phyloP scores from a whole-genome alignment of 2,113 vertebrate species.

The Fregata magnificens region DNA sequence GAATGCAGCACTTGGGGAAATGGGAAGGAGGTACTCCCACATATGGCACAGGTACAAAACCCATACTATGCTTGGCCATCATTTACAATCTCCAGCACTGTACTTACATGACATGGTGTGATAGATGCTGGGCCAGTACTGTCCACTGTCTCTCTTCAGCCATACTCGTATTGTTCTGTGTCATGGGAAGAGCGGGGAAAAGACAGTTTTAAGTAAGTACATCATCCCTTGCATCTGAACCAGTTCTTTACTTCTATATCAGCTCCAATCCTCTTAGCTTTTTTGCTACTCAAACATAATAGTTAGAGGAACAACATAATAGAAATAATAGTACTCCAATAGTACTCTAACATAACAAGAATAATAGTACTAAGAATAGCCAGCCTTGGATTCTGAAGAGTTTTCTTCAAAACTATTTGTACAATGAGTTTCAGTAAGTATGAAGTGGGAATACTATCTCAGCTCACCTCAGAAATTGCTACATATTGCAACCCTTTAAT shows the following conservation, averaged over 20 bases:
- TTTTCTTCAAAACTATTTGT: not conserved
- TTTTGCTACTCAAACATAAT: not conserved
- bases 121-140: slow-evolving; percentile 96
- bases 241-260: not conserved
- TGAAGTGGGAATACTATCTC: not conserved
- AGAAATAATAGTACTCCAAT: not conserved
- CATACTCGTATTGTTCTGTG: slow-evolving; percentile 91
- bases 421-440: not conserved
- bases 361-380: not conserved
- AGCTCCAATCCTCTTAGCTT: not conserved
- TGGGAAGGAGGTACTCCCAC: not conserved
- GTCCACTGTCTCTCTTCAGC: slow-evolving; percentile 96
- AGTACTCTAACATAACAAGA: not conserved
- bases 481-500: not conserved
- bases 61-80: not conserved
- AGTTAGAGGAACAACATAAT: not conserved
- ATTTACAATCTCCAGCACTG: not conserved
- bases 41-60: not conserved
- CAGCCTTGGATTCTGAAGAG: not conserved
- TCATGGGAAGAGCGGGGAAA: not conserved
- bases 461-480: not conserved
- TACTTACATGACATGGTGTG: slow-evolving; percentile 94
- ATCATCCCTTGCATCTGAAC: not conserved
- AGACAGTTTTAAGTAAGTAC: not conserved
- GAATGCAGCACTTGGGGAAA: not conserved